phyloP scores from a whole-genome alignment of 2,113 vertebrate species.

The Danionella cerebrum region DNA sequence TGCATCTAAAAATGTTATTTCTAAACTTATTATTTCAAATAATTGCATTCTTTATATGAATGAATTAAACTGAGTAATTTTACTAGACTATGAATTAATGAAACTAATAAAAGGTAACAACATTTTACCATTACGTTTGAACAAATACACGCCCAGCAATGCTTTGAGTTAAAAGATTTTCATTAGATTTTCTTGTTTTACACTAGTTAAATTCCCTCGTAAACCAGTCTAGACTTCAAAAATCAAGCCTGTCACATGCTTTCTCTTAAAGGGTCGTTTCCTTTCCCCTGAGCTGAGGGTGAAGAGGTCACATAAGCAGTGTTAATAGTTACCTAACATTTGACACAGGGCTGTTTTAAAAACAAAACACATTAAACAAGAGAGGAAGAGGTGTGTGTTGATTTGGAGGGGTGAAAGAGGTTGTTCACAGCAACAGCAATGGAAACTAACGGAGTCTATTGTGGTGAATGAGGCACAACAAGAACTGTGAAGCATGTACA shows the following conservation, averaged over 20 bases:
- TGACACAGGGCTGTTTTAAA: slow-evolving; percentile 48
- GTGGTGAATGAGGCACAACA: slow-evolving; percentile 27
- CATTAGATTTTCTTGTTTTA: no score
- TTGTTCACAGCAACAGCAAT: background rate
- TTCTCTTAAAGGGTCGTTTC: slow-evolving; percentile 37
- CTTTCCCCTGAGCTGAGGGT: slow-evolving; percentile 40
- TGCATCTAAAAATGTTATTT: no score
- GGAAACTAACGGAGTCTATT: slow-evolving; percentile 10
- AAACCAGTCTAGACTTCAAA: no score
- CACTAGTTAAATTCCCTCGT: no score
- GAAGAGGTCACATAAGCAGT: slow-evolving; percentile 51
- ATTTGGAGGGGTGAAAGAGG: background rate
- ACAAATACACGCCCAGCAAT: no score
- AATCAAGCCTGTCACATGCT: slow-evolving; percentile 16
- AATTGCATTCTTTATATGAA: no score
- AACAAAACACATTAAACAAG: background rate
- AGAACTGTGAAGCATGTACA: slow-evolving; percentile 15
- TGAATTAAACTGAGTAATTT: no score
- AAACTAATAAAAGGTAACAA: no score
- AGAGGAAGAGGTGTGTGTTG: background rate
- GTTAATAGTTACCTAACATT: slow-evolving; percentile 59
- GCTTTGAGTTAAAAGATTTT: no score
- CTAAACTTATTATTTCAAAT: no score
- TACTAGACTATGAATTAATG: no score
- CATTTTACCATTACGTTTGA: no score